Evolutionary conservation across 2,888 invertebrate species (phyloP).

Genomic region (Dusona sp.): DNA sequence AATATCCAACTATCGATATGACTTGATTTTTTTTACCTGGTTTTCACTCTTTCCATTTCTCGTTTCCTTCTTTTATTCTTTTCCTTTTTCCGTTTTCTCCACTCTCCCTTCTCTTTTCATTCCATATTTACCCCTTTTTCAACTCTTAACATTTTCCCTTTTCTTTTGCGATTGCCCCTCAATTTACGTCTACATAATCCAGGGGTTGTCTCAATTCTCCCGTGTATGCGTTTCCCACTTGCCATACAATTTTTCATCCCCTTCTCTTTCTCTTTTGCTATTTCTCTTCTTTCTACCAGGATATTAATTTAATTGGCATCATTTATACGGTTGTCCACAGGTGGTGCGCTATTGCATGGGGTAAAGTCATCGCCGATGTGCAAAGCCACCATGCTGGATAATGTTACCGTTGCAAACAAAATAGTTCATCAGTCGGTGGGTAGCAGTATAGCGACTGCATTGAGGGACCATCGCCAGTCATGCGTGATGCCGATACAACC

Average conservation of each 20-base stretch:
- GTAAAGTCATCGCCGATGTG: constrained; percentile 35
- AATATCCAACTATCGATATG: background rate
- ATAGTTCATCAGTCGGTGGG: constrained; percentile 51
- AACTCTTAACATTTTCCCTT: background rate
- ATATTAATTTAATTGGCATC: background rate
- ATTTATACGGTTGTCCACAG: background rate
- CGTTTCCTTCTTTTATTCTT: background rate
- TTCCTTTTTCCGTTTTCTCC: background rate
- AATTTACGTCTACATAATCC: constrained; percentile 6
- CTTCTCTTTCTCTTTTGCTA: background rate
- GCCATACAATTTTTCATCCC: constrained; percentile 24
- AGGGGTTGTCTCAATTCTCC: background rate
- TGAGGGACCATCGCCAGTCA: constrained; percentile 76
- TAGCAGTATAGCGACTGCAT: constrained; percentile 74
- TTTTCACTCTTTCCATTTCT: background rate
- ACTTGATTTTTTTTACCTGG: background rate
- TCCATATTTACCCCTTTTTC: background rate
- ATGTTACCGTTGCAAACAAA: constrained; percentile 31
- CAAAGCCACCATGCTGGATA: constrained; percentile 47
- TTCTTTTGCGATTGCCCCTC: background rate
- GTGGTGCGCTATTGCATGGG: constrained; percentile 51
- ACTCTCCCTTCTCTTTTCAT: background rate
- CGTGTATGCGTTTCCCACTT: constrained; percentile 13
- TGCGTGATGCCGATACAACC: constrained; percentile 80
- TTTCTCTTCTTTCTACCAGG: background rate